These are phyloP conservation scores for Labia minor DNA, from an alignment of 2,888 invertebrate species.

Conservation along the genomic window DNA sequence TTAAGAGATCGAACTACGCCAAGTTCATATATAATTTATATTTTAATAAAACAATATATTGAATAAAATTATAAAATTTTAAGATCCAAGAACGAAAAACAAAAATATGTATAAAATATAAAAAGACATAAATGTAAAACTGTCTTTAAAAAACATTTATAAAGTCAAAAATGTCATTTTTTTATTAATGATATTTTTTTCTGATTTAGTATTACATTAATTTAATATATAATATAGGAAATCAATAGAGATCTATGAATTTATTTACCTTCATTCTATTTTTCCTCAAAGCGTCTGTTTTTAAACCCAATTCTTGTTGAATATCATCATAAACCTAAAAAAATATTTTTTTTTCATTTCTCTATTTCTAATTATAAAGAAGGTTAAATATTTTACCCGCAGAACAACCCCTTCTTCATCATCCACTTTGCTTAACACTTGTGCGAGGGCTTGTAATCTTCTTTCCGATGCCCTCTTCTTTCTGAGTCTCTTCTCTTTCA, in stretches of 20 bases:
- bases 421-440: slow-evolving; percentile 48
- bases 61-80: too few species aligned
- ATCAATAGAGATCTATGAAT: too few species aligned
- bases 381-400: slow-evolving; percentile 29
- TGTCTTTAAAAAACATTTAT: not conserved
- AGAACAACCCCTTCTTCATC: slow-evolving; percentile 63
- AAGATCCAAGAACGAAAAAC: too few species aligned
- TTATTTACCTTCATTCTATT: slow-evolving; percentile 48
- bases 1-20: too few species aligned
- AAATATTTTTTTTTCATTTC: slow-evolving; percentile 9
- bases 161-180: not conserved
- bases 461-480: slow-evolving; percentile 61
- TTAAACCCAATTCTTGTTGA: slow-evolving; percentile 62
- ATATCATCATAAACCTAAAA: slow-evolving; percentile 63
- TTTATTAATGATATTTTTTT: too few species aligned
- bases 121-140: too few species aligned
- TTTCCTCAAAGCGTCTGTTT: slow-evolving; percentile 54
- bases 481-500: slow-evolving; percentile 55
- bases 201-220: too few species aligned
- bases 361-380: not conserved
- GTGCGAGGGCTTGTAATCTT: slow-evolving; percentile 45
- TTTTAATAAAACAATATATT: too few species aligned
- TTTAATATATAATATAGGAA: not conserved
- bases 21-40: too few species aligned
- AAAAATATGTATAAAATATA: too few species aligned